These are phyloP conservation scores for Panulirus ornatus DNA, from an alignment of 1,140 invertebrate genomes.

Conservation along the genomic window DNA sequence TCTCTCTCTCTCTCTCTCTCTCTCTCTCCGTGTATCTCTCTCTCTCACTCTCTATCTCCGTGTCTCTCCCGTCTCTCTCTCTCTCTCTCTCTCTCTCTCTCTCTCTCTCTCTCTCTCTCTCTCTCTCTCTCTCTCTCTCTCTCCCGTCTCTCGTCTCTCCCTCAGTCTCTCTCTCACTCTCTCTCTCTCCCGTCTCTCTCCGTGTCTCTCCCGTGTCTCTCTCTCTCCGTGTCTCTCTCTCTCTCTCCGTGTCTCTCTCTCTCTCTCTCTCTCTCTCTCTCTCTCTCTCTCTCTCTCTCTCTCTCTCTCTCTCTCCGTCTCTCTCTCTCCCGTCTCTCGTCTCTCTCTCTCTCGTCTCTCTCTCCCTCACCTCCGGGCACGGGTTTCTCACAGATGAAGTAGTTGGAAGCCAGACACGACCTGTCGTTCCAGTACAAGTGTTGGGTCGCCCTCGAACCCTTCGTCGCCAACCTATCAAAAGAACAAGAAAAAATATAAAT, in stretches of 20 bases:
- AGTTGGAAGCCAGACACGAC: constrained; percentile 20
- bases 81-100: not conserved
- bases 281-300: not conserved
- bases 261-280: not conserved
- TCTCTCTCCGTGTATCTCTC: not conserved
- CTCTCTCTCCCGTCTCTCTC: not conserved
- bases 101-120: not conserved
- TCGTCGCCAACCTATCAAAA: constrained; percentile 19
- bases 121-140: not conserved
- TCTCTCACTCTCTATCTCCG: not conserved
- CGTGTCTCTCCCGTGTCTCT: not conserved
- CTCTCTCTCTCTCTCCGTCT: not conserved
- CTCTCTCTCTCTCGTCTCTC: not conserved
- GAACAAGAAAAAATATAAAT: not conserved
- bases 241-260: too few relatives aligned
- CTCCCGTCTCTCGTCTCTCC: not conserved
- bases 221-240: not conserved
- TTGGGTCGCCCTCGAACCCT: constrained; percentile 27
- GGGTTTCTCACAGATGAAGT: constrained; percentile 37
- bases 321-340: not conserved
- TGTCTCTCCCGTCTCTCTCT: not conserved
- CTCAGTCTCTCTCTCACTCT: not conserved
- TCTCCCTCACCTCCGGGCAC: constrained; percentile 17
- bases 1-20: not conserved
- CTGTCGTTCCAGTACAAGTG: constrained; percentile 39